Percentiles rank a stretch among this genome's conserved stretches.
Evolutionary conservation across 2,113 vertebrate species (phyloP).

Genomic region (Nothocercus julius): DNA sequence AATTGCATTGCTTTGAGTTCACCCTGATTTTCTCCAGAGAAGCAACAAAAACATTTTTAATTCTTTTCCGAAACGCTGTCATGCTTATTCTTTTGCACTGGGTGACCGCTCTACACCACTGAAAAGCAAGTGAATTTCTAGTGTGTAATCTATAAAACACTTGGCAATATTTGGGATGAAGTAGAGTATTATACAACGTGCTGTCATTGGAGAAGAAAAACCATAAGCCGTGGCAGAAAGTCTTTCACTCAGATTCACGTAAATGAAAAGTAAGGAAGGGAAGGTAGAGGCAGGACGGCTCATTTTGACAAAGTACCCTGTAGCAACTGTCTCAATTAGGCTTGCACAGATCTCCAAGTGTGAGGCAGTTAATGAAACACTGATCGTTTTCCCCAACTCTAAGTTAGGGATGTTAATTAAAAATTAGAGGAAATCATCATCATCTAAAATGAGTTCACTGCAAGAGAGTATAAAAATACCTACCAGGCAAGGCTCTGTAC

Average conservation of each 20-base stretch:
- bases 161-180: not conserved
- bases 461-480: slow-evolving; percentile 62
- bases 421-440: slow-evolving; percentile 73
- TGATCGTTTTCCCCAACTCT: slow-evolving; percentile 62
- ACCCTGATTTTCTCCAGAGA: not conserved
- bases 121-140: not conserved
- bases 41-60: not conserved
- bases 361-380: slow-evolving; percentile 65
- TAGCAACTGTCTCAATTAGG: slow-evolving; percentile 54
- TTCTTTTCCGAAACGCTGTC: not conserved
- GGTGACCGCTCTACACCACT: not conserved
- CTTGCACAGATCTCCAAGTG: slow-evolving; percentile 60
- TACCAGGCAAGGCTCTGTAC: slow-evolving; percentile 57
- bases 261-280: not conserved
- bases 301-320: slow-evolving; percentile 39
- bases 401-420: slow-evolving; percentile 71
- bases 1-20: not conserved
- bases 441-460: slow-evolving; percentile 59
- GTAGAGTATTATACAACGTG: fast-evolving
- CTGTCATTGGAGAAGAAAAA: not conserved
- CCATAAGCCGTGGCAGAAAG: not conserved
- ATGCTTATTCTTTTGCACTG: not conserved
- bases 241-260: not conserved
- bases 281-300: not conserved
- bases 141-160: not conserved